These are phyloP conservation scores for Petrocephalus zakoni DNA, from an alignment of 2,113 vertebrate species.

Conservation along the genomic window DNA sequence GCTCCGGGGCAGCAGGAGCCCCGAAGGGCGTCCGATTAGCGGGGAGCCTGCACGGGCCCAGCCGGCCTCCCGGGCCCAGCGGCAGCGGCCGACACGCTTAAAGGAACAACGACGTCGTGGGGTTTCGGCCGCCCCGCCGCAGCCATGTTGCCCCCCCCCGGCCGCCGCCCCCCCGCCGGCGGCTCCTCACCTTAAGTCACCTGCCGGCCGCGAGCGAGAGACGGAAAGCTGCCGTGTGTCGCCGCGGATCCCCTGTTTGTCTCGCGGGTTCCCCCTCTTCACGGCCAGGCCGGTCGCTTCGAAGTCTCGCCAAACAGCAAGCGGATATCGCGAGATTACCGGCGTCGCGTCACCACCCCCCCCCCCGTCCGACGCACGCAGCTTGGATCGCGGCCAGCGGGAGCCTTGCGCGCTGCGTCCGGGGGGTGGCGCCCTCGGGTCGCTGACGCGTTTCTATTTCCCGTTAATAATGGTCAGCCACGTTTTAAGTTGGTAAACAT, in stretches of 20 bases:
- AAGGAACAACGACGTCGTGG: not conserved
- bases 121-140: not conserved
- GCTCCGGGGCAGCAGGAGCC: no score
- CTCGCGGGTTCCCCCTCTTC: not conserved
- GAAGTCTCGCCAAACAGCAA: constrained; percentile 8
- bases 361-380: not conserved
- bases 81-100: not conserved
- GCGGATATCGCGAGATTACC: not conserved
- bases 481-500: not conserved
- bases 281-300: not conserved
- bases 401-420: not conserved
- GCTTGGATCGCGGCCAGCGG: not conserved
- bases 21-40: not conserved
- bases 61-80: not conserved
- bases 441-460: not conserved
- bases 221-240: not conserved
- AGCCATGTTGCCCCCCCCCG: not conserved
- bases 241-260: not conserved
- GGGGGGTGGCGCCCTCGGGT: not conserved
- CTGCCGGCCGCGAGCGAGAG: not conserved
- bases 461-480: not conserved
- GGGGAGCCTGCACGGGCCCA: not conserved
- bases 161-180: no score
- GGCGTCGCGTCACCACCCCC: not conserved
- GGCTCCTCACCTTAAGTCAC: constrained; percentile 2